These are phyloP conservation scores for Glareola pratincola DNA, from an alignment of 2,113 vertebrate genomes.

Conservation along the genomic window DNA sequence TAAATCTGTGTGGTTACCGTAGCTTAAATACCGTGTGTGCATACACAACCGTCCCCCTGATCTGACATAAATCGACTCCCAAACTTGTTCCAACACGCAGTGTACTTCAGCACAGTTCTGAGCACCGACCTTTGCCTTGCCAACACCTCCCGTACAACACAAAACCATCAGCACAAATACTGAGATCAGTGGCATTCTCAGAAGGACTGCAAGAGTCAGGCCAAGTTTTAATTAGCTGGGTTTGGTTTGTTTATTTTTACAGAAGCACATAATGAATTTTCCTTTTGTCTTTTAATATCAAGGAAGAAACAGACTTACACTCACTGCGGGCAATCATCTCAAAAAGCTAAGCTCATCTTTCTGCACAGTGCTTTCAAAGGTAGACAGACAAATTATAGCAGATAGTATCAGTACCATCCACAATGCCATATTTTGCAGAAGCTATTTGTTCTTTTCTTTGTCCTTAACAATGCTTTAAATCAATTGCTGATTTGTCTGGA, in stretches of 20 bases:
- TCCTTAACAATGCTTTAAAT: not conserved
- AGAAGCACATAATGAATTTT: not conserved
- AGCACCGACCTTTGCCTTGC: not conserved
- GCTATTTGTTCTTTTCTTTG: not conserved
- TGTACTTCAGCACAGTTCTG: not conserved
- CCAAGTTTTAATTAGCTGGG: not conserved
- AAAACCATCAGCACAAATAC: not conserved
- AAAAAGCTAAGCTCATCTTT: not conserved
- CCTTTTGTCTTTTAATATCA: not conserved
- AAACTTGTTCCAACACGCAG: not conserved
- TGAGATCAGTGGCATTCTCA: not conserved
- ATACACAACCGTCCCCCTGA: fast-evolving
- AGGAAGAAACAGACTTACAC: not conserved
- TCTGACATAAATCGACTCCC: not conserved
- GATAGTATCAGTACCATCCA: not conserved
- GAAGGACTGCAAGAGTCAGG: not conserved
- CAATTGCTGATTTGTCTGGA: not conserved
- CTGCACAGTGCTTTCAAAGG: not conserved
- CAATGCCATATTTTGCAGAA: not conserved
- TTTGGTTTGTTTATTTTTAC: not conserved
- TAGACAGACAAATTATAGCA: not conserved
- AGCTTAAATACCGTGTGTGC: not conserved
- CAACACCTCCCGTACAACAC: not conserved
- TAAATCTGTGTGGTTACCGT: not conserved
- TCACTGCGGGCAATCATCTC: not conserved